These are phyloP conservation scores for Amblyopsis rosae DNA, from an alignment of 2,113 vertebrate species.

Conservation along the genomic window DNA sequence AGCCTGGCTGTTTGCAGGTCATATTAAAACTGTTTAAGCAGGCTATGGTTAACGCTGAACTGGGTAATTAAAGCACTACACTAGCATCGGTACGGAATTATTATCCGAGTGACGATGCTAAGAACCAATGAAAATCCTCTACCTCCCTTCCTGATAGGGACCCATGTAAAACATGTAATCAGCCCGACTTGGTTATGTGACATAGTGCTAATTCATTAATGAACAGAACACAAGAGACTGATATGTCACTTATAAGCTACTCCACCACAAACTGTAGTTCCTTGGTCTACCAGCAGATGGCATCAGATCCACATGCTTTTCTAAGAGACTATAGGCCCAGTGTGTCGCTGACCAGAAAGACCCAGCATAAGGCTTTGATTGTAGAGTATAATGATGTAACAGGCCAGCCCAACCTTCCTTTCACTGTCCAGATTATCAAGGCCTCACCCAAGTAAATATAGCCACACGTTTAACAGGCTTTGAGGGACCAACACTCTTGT, in stretches of 20 bases:
- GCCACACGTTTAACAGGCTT: background rate
- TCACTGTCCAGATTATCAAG: background rate
- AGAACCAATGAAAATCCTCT: too few species aligned
- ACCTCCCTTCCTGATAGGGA: too few species aligned
- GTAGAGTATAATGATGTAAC: conserved; percentile 53
- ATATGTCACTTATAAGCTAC: too few species aligned
- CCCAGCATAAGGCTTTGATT: conserved; percentile 41
- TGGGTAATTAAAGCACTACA: too few species aligned
- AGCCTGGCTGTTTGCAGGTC: too few species aligned
- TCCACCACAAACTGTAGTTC: conserved; percentile 7
- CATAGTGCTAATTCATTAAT: too few species aligned
- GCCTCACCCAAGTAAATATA: background rate
- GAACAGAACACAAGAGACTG: background rate
- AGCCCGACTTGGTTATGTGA: too few species aligned
- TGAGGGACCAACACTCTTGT: background rate
- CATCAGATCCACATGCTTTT: conserved; percentile 18
- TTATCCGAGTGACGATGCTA: too few species aligned
- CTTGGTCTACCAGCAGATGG: conserved; percentile 35
- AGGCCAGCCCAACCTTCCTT: conserved; percentile 5
- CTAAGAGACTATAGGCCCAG: background rate
- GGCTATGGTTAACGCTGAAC: too few species aligned
- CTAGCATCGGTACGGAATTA: too few species aligned
- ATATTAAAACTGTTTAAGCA: too few species aligned
- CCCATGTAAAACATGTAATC: too few species aligned
- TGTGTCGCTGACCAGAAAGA: conserved; percentile 28